phyloP scores from a whole-genome alignment of 2,113 vertebrate species.

The Petrocephalus microphthalmus region DNA sequence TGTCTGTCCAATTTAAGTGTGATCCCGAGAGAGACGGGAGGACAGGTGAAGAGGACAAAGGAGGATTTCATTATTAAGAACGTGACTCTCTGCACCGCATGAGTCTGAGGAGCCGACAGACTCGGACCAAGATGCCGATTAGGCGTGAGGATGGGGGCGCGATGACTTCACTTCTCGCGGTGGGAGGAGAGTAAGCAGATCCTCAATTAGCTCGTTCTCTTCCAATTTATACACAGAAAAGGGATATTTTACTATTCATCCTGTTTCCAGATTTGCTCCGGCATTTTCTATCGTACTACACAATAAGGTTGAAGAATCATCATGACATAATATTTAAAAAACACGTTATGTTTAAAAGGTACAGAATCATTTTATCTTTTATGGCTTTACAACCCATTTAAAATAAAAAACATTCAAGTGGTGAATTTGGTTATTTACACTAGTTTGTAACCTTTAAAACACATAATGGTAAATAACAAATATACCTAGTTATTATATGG shows the following conservation, averaged over 20 bases:
- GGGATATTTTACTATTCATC: neutral
- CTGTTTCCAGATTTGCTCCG: neutral
- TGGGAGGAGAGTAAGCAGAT: neutral
- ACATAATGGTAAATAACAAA: conserved; percentile 26
- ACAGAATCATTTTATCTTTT: neutral
- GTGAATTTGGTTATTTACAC: neutral
- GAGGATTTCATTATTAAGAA: conserved; percentile 2
- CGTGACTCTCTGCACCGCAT: neutral
- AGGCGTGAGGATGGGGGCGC: neutral
- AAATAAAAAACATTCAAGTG: conserved; percentile 24
- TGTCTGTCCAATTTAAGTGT: conserved; percentile 16
- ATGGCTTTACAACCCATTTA: neutral
- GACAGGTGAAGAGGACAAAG: conserved; percentile 1
- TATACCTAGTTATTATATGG: conserved; percentile 36
- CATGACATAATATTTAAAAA: neutral
- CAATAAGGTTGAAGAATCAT: neutral
- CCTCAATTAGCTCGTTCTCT: neutral
- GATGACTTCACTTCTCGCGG: neutral
- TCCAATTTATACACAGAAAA: neutral
- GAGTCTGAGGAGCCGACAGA: neutral
- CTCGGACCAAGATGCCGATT: neutral
- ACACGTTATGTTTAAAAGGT: neutral
- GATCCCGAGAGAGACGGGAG: neutral
- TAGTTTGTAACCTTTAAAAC: neutral
- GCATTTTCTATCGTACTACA: neutral